Evolutionary conservation across 2,113 vertebrate species (phyloP), one percentile per base, ranked within the genome.

Genomic region (Seriola quinqueradiata): DNA sequence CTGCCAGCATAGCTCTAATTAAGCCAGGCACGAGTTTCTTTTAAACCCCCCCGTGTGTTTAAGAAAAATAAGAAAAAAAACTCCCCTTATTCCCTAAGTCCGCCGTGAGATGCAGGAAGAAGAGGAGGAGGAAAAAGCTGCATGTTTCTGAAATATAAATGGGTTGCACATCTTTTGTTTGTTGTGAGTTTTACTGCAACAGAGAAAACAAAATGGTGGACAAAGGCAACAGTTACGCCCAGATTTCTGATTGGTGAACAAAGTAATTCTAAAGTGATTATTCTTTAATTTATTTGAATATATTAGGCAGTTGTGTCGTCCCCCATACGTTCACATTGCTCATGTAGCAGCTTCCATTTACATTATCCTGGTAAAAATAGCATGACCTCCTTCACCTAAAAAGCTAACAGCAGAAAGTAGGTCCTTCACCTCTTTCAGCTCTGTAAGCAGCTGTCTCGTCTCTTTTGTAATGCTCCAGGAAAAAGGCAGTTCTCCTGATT

Each of bases 131-230:
- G 70, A 81, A 38, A 74, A 86, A 78, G 63, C 61, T 4, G 48
- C 16, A 75, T 75, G 81, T 65, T 75, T 58, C 82, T 87, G 34
- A 84, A 89, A 90, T 87, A 88, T 84, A 85, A 85, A 90, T 90
- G 57, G 55, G 70, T 58, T 79, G 79, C 61, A 84, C 48, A 23
- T 86, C 46, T 82, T 83, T 81, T 34, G 10, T 81, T 88, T 86
- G 48, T 79, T 82, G 69, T 66, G 42, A 60, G 70, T 87, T 86
- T 89, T 65, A 42, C 63, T 70, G 61, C 84, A 77, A 63, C 70
- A 75, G 38, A 66, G 46, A 69, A 80, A 86, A 79, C 69, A 73
- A 86, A 86, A 87, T 78, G 75, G 65, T 78, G 60, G 58, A 71
- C 4, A 1, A 68, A 61, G 75, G 40, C 40, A 76, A 52, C 63